These are phyloP conservation scores for Clitarchus hookeri DNA, from an alignment of 2,888 invertebrate species.

Conservation along the genomic window DNA sequence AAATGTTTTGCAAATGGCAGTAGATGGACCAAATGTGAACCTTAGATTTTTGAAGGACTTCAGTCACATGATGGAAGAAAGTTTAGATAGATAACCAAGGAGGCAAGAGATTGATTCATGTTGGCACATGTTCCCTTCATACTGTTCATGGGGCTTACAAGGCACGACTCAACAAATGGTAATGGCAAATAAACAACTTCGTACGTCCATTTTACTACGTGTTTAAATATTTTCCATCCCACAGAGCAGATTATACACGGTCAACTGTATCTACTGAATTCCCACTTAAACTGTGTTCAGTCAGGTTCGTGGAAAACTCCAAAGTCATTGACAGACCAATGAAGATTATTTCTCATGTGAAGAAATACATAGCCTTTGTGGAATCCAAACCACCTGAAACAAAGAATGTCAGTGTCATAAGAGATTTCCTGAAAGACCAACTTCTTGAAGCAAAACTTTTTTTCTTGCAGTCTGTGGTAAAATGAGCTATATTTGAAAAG, in stretches of 20 bases:
- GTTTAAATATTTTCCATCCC: conserved; percentile 19
- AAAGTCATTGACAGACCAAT: background rate
- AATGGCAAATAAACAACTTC: conserved; percentile 19
- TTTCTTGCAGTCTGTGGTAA: conserved; percentile 20
- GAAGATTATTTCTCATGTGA: background rate
- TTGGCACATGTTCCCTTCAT: background rate
- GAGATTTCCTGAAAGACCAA: conserved; percentile 8
- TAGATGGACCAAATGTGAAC: conserved; percentile 16
- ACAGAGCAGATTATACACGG: background rate
- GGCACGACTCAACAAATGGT: conserved; percentile 1
- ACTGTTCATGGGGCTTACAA: conserved; percentile 24
- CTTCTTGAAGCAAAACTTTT: conserved; percentile 5
- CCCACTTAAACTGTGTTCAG: conserved; percentile 10
- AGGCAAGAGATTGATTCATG: conserved; percentile 10
- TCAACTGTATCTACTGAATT: background rate
- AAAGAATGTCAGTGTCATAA: conserved; percentile 11
- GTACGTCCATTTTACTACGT: background rate
- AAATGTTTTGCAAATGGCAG: conserved; percentile 1
- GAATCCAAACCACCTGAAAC: conserved; percentile 1
- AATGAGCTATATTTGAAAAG: background rate
- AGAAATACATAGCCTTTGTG: background rate
- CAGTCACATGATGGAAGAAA: background rate
- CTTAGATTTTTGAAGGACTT: conserved; percentile 7
- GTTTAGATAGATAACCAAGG: background rate
- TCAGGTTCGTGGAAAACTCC: conserved; percentile 10